Percentiles rank a stretch among this genome's conserved stretches.
phyloP scores from a whole-genome alignment of 2,888 invertebrate species.

The Spilosoma lubricipeda region DNA sequence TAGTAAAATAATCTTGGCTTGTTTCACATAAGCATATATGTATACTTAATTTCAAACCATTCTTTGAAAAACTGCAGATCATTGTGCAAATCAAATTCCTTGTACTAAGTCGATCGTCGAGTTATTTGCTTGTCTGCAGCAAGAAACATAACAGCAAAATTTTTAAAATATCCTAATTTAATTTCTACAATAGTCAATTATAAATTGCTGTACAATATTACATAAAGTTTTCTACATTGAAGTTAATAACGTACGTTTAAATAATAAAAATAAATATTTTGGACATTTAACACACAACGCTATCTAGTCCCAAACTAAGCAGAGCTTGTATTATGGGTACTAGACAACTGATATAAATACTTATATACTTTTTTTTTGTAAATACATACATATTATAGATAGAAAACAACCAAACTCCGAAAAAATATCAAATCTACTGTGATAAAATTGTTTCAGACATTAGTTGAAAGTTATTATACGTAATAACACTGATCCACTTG shows the following conservation, averaged over 20 bases:
- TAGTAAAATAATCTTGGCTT: neutral
- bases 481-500: constrained; percentile 30
- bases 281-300: too few species aligned
- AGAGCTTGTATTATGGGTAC: too few species aligned
- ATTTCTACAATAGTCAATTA: constrained; percentile 26
- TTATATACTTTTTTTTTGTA: too few species aligned
- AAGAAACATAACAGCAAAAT: constrained; percentile 19
- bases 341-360: too few species aligned
- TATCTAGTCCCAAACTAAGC: too few species aligned
- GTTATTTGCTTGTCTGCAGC: neutral
- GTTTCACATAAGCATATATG: too few species aligned
- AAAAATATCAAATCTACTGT: constrained; percentile 12
- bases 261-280: too few species aligned
- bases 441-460: constrained; percentile 17
- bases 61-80: neutral
- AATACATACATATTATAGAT: too few species aligned
- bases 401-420: too few species aligned
- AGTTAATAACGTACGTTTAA: constrained; percentile 11
- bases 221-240: constrained; percentile 15
- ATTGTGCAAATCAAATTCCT: neutral
- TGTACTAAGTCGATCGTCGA: neutral
- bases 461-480: constrained; percentile 20
- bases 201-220: constrained; percentile 7
- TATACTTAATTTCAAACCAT: neutral
- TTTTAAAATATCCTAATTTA: constrained; percentile 17